Base-by-base conservation (phyloP, 2,888 invertebrate genomes). In the Operophtera brumata region DNA sequence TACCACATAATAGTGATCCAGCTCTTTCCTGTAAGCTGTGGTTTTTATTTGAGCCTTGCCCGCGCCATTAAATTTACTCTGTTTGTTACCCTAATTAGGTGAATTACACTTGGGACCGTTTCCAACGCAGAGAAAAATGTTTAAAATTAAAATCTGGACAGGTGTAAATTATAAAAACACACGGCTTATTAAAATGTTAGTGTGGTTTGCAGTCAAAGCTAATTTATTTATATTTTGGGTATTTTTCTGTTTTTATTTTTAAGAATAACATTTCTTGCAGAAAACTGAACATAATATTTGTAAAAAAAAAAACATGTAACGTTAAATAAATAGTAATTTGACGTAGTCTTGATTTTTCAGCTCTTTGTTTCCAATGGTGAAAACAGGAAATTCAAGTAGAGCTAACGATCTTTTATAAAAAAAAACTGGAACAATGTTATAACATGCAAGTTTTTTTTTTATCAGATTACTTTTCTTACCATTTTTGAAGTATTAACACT, bases 11-110 rank as follows among this genome's bases (percentile, higher is more conserved):
- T 20, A 20, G 20, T 20, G 20, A 4, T 20, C 4, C 20, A 34
- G 39, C 46, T 39, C 14, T 47, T 37, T 35, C 6, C 13, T 11
- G 4, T 20, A 2, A 14, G 11, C 51, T 51, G 44, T 47, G 47
- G 77, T 68, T 35, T 56, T 57, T 54, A 75, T 74, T 73, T 71
- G 50, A 61, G 47, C 54, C 54, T 56, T 57, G 74, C 67, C 67
- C 69, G 52, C 59, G 70, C 72, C 77, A 79, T 84, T 80, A 84
- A 80, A 82, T 79, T 81, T 74, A 68, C 74, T 75, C 77, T 78
- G 80, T 82, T 82, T 84, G 82, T 80, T 76, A 61, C 70, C 72
- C 74, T 84, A 82, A 86, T 86, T 86, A 81, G 63, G 67, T 69
- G 72, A 80, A 82, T 84, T 82, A 78, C 78, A 70, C 73, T 45